Evolutionary conservation across 2,113 vertebrate species (phyloP).

Genomic region (Crotophaga sulcirostris): DNA sequence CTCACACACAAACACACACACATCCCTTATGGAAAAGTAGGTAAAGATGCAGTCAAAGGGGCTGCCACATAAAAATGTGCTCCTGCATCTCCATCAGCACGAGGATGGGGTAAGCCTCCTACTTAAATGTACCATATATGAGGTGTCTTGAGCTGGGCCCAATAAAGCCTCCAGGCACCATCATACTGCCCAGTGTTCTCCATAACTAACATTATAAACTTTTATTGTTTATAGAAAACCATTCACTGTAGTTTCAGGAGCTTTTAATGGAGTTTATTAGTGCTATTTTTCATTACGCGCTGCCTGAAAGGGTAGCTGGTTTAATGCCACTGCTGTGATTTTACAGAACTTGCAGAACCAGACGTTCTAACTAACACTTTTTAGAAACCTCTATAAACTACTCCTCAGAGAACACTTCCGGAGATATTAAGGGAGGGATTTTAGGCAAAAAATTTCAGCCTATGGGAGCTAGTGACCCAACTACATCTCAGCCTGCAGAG

Average conservation of each 20-base stretch:
- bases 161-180: background rate
- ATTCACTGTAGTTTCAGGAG: background rate
- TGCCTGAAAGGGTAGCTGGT: background rate
- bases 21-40: background rate
- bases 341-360: background rate
- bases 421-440: background rate
- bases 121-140: background rate
- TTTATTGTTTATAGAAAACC: constrained; percentile 23
- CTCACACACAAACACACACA: background rate
- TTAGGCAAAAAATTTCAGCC: background rate
- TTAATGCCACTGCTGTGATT: background rate
- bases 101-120: background rate
- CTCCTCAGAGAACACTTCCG: background rate
- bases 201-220: background rate
- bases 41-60: background rate
- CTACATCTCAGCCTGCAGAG: background rate
- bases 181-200: background rate
- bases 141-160: background rate
- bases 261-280: constrained; percentile 43
- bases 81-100: background rate
- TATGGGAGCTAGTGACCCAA: background rate
- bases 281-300: constrained; percentile 16
- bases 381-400: background rate
- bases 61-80: background rate
- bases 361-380: background rate